Evolutionary conservation across 2,888 invertebrate genomes (phyloP).

Genomic region (Spodoptera exigua): DNA sequence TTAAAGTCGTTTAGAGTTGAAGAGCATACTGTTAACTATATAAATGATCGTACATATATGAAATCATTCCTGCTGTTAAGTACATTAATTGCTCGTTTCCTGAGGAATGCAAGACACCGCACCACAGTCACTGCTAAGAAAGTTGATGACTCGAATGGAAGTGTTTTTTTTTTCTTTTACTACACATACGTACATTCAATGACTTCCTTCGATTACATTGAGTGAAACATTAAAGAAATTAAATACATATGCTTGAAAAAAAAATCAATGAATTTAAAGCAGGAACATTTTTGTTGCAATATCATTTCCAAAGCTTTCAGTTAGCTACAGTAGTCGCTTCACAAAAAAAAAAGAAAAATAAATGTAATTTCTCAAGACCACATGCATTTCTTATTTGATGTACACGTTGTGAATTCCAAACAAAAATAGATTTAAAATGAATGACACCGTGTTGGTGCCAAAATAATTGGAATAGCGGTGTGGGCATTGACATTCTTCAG

Average conservation of each 20-base stretch:
- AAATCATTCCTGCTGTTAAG: slow-evolving; percentile 36
- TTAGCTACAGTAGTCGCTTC: slow-evolving; percentile 34
- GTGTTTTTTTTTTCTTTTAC: slow-evolving; percentile 13
- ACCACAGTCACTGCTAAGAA: slow-evolving; percentile 28
- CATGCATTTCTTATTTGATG: slow-evolving; percentile 69
- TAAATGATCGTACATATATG: slow-evolving; percentile 38
- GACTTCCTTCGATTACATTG: slow-evolving; percentile 30
- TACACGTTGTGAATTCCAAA: slow-evolving; percentile 74
- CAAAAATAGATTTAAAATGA: slow-evolving; percentile 85
- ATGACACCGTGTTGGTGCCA: slow-evolving; percentile 84
- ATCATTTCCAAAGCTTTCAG: slow-evolving; percentile 24
- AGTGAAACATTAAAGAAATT: slow-evolving; percentile 10
- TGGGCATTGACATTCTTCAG: slow-evolving; percentile 81
- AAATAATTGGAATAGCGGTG: slow-evolving; percentile 84
- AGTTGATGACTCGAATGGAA: slow-evolving; percentile 40
- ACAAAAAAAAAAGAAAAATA: slow-evolving; percentile 40
- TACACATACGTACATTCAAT: slow-evolving; percentile 6
- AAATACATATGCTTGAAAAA: slow-evolving; percentile 22
- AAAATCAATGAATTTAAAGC: not conserved
- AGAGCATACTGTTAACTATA: slow-evolving; percentile 23
- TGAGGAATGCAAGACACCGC: slow-evolving; percentile 38
- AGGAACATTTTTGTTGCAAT: slow-evolving; percentile 1
- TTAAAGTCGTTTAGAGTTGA: not conserved
- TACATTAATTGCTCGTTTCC: slow-evolving; percentile 53
- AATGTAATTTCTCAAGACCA: slow-evolving; percentile 55